Conservation (phyloP, 2,797 vertebrate species). For the Sebastiscus tertius region DNA sequence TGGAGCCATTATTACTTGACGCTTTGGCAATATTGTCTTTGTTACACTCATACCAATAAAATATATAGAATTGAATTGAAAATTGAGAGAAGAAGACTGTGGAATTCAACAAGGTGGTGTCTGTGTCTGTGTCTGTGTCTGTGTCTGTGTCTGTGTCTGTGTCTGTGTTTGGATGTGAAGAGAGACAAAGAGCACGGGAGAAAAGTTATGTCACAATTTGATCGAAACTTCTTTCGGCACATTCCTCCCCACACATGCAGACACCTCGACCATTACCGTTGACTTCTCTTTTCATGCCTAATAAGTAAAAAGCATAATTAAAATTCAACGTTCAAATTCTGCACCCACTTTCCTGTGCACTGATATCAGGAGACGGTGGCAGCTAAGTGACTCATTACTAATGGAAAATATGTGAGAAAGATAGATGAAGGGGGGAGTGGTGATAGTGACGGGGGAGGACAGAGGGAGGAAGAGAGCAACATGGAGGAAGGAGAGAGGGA, state of each 20-base stretch:
- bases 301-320: conserved; percentile 39
- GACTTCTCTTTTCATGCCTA: conserved; percentile 18
- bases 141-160: neutral
- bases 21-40: neutral
- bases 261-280: neutral
- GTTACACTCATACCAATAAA: neutral
- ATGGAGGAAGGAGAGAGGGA: neutral
- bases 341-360: conserved; percentile 15
- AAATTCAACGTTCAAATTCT: conserved; percentile 36
- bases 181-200: neutral
- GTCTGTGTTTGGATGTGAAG: neutral
- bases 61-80: neutral
- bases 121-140: neutral
- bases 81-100: neutral
- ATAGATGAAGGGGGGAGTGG: conserved; percentile 17
- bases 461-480: neutral
- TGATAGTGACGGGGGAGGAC: neutral
- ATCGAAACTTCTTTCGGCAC: neutral
- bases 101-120: neutral
- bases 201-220: neutral
- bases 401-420: conserved; percentile 55
- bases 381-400: conserved; percentile 53
- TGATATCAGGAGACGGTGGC: conserved; percentile 33
- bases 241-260: neutral
- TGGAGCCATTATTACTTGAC: neutral